Base-by-base conservation (phyloP, 2,888 invertebrate species). In the Kuschelorhynchus macadamiae region DNA sequence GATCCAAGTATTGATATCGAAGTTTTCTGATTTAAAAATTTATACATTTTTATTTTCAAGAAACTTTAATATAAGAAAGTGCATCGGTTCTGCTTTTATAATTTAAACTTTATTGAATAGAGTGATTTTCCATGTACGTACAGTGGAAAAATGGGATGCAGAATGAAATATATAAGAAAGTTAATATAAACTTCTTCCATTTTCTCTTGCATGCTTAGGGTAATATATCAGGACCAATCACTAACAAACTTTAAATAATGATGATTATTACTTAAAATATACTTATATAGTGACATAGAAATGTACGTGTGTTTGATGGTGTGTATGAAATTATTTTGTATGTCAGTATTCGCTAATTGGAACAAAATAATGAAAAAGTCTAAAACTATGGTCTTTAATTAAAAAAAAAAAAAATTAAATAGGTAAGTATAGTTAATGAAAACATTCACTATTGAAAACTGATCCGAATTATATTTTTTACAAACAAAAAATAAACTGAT, bases 31-130 rank as follows among this genome's bases (percentile, higher is more conserved):
- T 69, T 69, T 55, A 49, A 61, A 61, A 61, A 60, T 69, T 69
- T 60, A 55, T 69, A 64, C 53, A 47, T 65, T 69, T 60, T 49
- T 50, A 55, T 59, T 63, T 59, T 68, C 63, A 1, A 33, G 52
- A 52, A 69, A 60, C 25, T 59, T 60, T 55, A 67, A 63, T 67
- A 67, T 18, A 57, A 63, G 56, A 67, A 64, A 67, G 67, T 67
- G 70, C 63, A 67, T 67, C 70, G 30, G 50, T 21, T 50, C 47
- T 53, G 49, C 67, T 60, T 63, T 63, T 47, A 70, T 67, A 67
- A 70, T 67, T 70, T 70, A 67, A 71, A 71, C 71, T 67, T 67
- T 68, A 71, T 71, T 68, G 67, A 64, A 71, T 71, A 61, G 65
- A 71, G 67, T 63, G 70, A 67, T 70, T 65, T 70, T 63, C 63